Evolutionary conservation across 2,888 invertebrate species (phyloP), one percentile per base, ranked within the genome.

Genomic region (Bellardia bayeri): DNA sequence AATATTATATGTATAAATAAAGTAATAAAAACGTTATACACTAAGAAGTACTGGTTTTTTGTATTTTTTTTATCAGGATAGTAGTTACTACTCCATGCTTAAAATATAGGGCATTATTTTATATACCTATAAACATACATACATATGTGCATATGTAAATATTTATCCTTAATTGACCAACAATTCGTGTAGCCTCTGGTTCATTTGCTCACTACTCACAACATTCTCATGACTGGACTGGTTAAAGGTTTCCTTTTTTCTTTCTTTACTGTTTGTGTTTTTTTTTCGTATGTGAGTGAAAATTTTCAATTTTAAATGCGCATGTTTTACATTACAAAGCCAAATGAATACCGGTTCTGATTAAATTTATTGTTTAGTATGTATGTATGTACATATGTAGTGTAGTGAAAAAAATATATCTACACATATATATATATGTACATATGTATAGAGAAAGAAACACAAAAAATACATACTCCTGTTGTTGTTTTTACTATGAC

Each of bases 271-370:
- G 9, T 9, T 23, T 23, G 23, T 23, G 23, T 23, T 23, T 45
- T 11, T 7, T 51, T 2, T 30, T 40, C 58, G 37, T 61, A 30
- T 42, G 13, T 49, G 23, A 72, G 11, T 56, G 51, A n/a, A 54
- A 51, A 79, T 79, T n/a, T 75, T 63, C 68, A 14, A 61, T 37
- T 68, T 71, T 33, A 56, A 86, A 86, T 87, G 88, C 88, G 86
- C 90, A 85, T 89, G 88, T 88, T 85, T 84, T 89, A 66, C 69
- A 81, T 76, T 66, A 66, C 68, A 71, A 80, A 83, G 88, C 88
- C 89, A 69, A 91, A 89, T 71, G 45, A 71, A 90, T 91, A 91
- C 92, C 92, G 92, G 92, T 92, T 92, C 88, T 91, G 88, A 88
- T 88, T 81, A 72, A 74, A 66, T 75, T 74, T 66, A 63, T 63